Conservation (phyloP, 2,113 vertebrate genomes). For the Tonatia bakeri region DNA sequence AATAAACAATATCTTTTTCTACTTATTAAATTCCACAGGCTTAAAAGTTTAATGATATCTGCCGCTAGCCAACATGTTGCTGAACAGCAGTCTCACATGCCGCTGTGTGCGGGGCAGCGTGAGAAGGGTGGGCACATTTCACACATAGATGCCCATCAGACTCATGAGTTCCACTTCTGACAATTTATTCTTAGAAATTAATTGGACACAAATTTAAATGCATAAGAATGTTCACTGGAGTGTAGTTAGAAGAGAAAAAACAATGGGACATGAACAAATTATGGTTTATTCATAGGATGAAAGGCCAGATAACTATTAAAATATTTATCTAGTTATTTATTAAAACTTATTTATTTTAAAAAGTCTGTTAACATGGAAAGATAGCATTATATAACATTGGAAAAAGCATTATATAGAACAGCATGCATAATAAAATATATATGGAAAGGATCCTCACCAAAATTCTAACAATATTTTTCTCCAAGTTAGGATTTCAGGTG, state of each 20-base stretch:
- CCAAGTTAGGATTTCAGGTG: neutral
- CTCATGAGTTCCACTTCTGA: neutral
- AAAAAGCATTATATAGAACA: neutral
- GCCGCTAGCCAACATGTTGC: neutral
- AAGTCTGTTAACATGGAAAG: neutral
- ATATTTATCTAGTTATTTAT: neutral
- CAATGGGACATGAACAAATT: neutral
- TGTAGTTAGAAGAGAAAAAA: neutral
- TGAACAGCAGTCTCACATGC: neutral
- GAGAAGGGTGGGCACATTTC: neutral
- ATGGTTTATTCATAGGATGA: neutral
- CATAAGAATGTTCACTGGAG: constrained; percentile 7
- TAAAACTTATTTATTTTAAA: neutral
- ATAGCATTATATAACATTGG: neutral
- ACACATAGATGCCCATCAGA: neutral
- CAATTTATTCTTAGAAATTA: constrained; percentile 9
- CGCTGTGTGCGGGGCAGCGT: neutral
- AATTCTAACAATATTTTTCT: constrained; percentile 18
- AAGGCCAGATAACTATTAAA: neutral
- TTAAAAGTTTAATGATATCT: neutral
- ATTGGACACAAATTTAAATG: neutral
- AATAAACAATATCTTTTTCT: neutral
- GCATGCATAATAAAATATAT: neutral
- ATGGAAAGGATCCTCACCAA: neutral
- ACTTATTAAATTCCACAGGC: neutral